phyloP scores from a whole-genome alignment of 2,113 vertebrate genomes.

The Reinhardtius hippoglossoides region DNA sequence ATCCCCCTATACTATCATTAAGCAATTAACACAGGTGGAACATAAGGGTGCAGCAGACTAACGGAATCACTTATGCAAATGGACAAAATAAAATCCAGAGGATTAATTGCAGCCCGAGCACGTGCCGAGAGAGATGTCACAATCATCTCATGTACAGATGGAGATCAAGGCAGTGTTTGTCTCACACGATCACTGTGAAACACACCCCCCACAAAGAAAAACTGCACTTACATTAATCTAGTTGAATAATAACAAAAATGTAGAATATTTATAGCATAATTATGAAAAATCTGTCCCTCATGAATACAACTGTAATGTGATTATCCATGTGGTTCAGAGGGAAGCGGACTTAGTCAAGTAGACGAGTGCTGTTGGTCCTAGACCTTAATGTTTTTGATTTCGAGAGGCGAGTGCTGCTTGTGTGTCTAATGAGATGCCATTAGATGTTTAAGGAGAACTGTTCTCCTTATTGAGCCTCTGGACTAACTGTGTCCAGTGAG shows the following conservation, averaged over 20 bases:
- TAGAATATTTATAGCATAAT: no score
- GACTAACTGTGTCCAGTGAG: no score
- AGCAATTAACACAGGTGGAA: slow-evolving; percentile 72
- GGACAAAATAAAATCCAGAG: slow-evolving; percentile 43
- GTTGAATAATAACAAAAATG: background rate
- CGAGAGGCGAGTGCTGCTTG: background rate
- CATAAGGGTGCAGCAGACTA: slow-evolving; percentile 62
- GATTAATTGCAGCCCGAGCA: slow-evolving; percentile 60
- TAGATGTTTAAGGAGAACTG: background rate
- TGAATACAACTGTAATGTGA: background rate
- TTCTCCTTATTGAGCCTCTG: no score
- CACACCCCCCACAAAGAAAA: no score
- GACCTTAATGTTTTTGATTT: background rate
- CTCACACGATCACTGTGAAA: no score
- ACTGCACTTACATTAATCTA: background rate
- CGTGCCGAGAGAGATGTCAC: slow-evolving; percentile 56
- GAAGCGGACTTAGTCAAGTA: no score
- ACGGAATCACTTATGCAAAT: slow-evolving; percentile 75
- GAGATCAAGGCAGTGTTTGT: slow-evolving; percentile 30
- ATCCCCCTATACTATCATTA: slow-evolving; percentile 41
- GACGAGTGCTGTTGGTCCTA: no score
- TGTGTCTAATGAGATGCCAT: background rate
- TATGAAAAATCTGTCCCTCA: no score
- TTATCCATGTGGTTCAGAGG: no score
- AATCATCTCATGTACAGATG: slow-evolving; percentile 51